Conservation (phyloP, 2,797 vertebrate genomes). For the Molothrus ater region DNA sequence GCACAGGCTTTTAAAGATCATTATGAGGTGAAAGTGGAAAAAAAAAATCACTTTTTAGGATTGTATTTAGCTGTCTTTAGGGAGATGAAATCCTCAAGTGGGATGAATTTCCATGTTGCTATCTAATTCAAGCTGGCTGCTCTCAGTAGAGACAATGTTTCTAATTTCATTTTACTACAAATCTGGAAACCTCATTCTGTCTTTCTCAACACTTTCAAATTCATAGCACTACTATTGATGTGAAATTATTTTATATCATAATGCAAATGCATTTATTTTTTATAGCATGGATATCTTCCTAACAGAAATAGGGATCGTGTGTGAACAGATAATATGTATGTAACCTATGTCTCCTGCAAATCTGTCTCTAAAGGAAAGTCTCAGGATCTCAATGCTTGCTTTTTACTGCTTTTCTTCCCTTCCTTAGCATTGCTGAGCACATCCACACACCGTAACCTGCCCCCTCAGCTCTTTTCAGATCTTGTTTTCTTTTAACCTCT, state of each 20-base stretch:
- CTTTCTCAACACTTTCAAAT: not conserved
- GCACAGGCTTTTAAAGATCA: not conserved
- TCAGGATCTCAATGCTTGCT: not conserved
- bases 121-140: not conserved
- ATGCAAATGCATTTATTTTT: not conserved
- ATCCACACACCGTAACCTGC: not conserved
- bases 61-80: not conserved
- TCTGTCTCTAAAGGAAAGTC: rapidly evolving
- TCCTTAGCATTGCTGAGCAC: not conserved
- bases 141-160: not conserved
- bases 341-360: not conserved
- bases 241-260: not conserved
- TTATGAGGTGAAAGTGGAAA: not conserved
- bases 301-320: not conserved
- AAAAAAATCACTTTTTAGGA: not conserved
- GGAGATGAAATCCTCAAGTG: not conserved
- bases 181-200: not conserved
- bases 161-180: not conserved
- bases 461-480: not conserved
- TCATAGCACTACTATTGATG: not conserved
- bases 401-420: not conserved
- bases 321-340: not conserved
- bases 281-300: not conserved
- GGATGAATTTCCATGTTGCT: not conserved
- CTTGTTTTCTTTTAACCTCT: not conserved